A percentile compares a stretch with the other conserved stretches of the same genome.
phyloP scores from a whole-genome alignment of 2,113 vertebrate genomes.

The Podilymbus podiceps region DNA sequence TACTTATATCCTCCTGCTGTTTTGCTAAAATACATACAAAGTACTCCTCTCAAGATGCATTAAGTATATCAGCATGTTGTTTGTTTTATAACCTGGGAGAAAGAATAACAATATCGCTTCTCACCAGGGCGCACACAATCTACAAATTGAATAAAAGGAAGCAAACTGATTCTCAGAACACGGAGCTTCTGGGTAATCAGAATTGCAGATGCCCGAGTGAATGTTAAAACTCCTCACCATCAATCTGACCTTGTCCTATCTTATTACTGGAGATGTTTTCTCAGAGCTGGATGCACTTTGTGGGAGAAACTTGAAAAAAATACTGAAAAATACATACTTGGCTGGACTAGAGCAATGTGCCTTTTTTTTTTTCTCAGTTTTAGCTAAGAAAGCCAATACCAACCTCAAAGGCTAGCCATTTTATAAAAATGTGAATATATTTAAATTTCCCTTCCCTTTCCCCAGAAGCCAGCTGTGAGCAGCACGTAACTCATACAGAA shows the following conservation, averaged over 20 bases:
- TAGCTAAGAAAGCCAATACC: not conserved
- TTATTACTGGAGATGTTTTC: not conserved
- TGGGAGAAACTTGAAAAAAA: not conserved
- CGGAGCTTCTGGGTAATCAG: slow-evolving; percentile 28
- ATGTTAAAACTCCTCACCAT: slow-evolving; percentile 1
- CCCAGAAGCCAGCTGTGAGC: not conserved
- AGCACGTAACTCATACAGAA: not conserved
- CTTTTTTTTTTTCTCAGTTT: not conserved
- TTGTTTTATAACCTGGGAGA: slow-evolving; percentile 50
- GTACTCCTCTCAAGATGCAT: slow-evolving; percentile 45
- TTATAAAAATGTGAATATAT: not conserved
- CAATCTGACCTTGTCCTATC: slow-evolving; percentile 2
- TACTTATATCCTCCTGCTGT: slow-evolving; percentile 61
- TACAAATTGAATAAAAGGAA: slow-evolving; percentile 62
- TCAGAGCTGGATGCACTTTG: not conserved
- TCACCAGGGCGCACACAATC: slow-evolving; percentile 18
- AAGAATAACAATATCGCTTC: slow-evolving; percentile 51
- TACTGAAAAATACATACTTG: not conserved
- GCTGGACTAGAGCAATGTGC: not conserved
- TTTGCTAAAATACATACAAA: slow-evolving; percentile 42
- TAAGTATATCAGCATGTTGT: slow-evolving; percentile 52
- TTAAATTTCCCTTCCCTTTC: not conserved
- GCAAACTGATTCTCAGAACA: slow-evolving; percentile 38
- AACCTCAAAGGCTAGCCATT: not conserved
- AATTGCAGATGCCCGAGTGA: slow-evolving; percentile 41